Conservation (phyloP, 2,797 vertebrate genomes). For the Macroramphosus scolopax region DNA sequence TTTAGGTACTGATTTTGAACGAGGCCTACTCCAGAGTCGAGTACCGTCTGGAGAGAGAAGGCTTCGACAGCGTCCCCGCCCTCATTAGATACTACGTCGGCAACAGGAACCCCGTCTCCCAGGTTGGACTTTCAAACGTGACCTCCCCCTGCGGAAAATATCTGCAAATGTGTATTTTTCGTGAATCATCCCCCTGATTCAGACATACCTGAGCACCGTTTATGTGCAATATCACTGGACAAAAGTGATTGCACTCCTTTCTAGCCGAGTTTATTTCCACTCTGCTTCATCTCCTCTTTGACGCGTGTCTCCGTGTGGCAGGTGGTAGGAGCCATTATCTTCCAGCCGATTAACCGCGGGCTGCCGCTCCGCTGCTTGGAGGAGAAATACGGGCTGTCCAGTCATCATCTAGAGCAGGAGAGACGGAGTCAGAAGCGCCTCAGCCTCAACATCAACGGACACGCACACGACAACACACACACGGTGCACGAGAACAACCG, state of each 20-base stretch:
- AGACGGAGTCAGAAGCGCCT: constrained; percentile 83
- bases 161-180: no score
- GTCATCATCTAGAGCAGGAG: constrained; percentile 66
- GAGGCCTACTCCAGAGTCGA: constrained; percentile 92
- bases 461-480: constrained; percentile 62
- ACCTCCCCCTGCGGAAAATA: no score
- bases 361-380: constrained; percentile 90
- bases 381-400: constrained; percentile 84
- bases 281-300: background rate
- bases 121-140: no score
- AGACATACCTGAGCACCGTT: no score
- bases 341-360: constrained; percentile 91
- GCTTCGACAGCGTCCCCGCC: constrained; percentile 90
- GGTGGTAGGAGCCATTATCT: constrained; percentile 91
- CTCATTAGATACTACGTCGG: constrained; percentile 93
- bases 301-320: background rate
- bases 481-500: constrained; percentile 33
- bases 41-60: constrained; percentile 90
- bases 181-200: no score
- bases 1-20: constrained; percentile 81
- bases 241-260: no score
- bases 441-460: constrained; percentile 86
- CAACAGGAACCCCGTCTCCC: constrained; percentile 89
- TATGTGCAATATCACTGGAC: no score
- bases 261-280: background rate